Base-by-base conservation (phyloP, 2,797 vertebrate species). In the Harpagifer antarcticus region DNA sequence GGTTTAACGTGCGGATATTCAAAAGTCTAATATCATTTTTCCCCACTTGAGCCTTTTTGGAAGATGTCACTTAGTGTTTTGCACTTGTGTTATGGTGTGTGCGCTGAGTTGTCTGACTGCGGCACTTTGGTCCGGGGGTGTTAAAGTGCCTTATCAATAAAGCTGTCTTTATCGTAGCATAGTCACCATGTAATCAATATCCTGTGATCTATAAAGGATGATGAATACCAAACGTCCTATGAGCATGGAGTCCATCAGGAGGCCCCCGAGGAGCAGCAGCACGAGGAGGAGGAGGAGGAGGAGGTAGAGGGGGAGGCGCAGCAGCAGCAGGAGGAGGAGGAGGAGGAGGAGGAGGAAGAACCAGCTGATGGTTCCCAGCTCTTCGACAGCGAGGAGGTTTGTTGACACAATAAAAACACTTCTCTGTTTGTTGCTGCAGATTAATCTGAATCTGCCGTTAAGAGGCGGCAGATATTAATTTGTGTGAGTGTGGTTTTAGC, bases 311-410 rank as follows among this genome's bases (percentile, higher is more conserved):
- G 63, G 68, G 93, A 90, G 82, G 93, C 93, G 84, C 94, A 81
- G 64, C 88, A 86, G 74, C 88, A 78, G 64, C 88, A 86, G 74
- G 88, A 78, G 67, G 94, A 94, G 76, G 94, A 94, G 79, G 93
- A 90, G 79, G 93, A 90, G 7, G 33, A 37, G 6, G 27, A 27
- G 27, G 27, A 27, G 4, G 27, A 27, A 82, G 93, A 94, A 72
- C 79, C 84, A 48, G 82, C 91, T 23, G 82, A 92, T 45, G 78
- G 86, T 68, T 85, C 91, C 23, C 95, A 92, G 78, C 71, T 95
- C 78, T 94, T 94, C 85, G 96, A 98, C 73, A 91, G 94, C 8
- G 94, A 96, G 71, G 96, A 97, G 96, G 97, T 97, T 86, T 55
- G 76, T 23, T 16, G 42, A 68, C 40, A 48, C 14, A 72, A 15